phyloP scores from a whole-genome alignment of 2,797 vertebrate species.

The Staurois parvus region DNA sequence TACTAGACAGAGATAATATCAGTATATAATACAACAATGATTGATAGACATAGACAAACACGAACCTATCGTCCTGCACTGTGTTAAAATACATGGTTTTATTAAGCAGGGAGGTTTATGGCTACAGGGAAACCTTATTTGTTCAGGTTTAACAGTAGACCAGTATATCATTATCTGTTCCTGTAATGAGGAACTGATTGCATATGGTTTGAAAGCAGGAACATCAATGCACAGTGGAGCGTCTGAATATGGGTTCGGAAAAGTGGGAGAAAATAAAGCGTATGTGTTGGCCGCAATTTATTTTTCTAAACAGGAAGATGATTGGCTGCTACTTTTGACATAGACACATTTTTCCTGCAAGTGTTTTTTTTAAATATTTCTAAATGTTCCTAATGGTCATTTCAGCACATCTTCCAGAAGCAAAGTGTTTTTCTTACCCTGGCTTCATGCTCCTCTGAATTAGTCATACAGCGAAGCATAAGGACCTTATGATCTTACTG shows the following conservation, averaged over 20 bases:
- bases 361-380: too few relatives aligned
- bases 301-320: too few relatives aligned
- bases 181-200: slow-evolving; percentile 1
- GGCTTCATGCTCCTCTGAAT: too few relatives aligned
- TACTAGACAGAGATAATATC: slow-evolving; percentile 27
- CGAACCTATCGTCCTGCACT: slow-evolving; percentile 7
- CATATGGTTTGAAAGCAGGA: background rate
- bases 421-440: too few relatives aligned
- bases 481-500: too few relatives aligned
- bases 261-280: too few relatives aligned
- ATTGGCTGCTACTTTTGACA: too few relatives aligned
- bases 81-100: slow-evolving; percentile 22
- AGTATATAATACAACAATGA: slow-evolving; percentile 16
- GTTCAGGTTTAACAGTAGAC: slow-evolving; percentile 38
- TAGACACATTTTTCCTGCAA: too few relatives aligned
- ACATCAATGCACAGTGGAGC: background rate
- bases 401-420: too few relatives aligned
- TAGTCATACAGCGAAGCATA: too few relatives aligned
- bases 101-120: slow-evolving; percentile 8
- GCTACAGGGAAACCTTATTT: slow-evolving; percentile 15
- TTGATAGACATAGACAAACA: slow-evolving; percentile 3
- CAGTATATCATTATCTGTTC: slow-evolving; percentile 41
- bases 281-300: too few relatives aligned
- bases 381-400: too few relatives aligned
- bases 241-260: background rate